A percentile compares a stretch with the other conserved stretches of the same genome.
These are phyloP conservation scores for Calidris pugnax DNA, from an alignment of 2,113 vertebrate species.

Conservation along the genomic window DNA sequence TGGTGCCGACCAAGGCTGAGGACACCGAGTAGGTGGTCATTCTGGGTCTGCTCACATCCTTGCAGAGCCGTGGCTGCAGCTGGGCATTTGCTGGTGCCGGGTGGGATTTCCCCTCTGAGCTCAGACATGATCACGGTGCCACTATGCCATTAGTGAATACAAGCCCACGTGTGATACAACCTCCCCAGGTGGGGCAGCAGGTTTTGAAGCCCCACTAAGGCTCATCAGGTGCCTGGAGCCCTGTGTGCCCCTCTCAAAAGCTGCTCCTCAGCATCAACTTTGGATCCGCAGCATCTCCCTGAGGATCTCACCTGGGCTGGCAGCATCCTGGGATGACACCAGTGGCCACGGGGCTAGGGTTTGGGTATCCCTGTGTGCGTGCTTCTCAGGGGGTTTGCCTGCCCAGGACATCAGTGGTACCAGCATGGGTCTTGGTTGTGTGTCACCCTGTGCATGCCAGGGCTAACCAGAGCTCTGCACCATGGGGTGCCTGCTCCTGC, in stretches of 20 bases:
- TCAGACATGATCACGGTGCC: neutral
- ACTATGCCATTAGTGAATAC: fast-evolving
- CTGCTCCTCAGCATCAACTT: neutral
- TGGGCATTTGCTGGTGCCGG: fast-evolving
- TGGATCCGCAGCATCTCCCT: neutral
- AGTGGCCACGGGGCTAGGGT: fast-evolving
- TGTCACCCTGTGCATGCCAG: neutral
- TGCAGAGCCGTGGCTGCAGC: fast-evolving
- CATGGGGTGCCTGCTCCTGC: fast-evolving
- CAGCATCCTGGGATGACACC: neutral
- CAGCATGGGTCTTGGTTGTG: fast-evolving
- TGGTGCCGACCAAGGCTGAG: neutral
- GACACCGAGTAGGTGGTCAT: fast-evolving
- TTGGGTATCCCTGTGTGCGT: neutral
- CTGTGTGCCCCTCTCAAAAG: neutral
- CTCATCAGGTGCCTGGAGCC: neutral
- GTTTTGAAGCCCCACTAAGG: neutral
- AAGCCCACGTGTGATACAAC: neutral
- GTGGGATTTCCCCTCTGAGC: neutral
- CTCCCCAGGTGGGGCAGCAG: neutral
- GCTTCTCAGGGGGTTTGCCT: neutral
- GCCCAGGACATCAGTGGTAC: neutral
- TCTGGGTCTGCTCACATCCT: neutral
- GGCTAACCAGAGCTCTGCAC: neutral
- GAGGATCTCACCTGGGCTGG: neutral